Conservation (phyloP, 2,888 invertebrate genomes). For the Tenthredo distinguenda region DNA sequence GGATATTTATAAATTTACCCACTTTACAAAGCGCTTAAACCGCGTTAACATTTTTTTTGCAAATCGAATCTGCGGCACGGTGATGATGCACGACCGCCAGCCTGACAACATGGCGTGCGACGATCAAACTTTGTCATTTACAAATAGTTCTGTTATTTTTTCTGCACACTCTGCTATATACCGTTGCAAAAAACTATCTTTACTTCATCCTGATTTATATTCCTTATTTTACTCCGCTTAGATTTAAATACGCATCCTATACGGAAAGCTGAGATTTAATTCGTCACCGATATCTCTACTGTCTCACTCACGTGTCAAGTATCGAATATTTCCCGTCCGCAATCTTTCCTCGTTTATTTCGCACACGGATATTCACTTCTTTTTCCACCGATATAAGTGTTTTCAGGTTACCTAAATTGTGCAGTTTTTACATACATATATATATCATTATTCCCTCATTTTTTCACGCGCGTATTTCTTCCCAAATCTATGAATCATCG, state of each 20-base stretch:
- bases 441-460: neutral
- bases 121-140: slow-evolving; percentile 64
- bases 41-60: slow-evolving; percentile 13
- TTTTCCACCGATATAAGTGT: neutral
- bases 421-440: neutral
- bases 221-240: neutral
- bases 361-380: neutral
- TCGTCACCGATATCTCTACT: neutral
- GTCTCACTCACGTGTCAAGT: slow-evolving; percentile 35
- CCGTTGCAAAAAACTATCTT: neutral
- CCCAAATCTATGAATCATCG: neutral
- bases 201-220: neutral
- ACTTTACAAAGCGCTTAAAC: neutral
- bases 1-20: neutral
- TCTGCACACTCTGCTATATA: neutral
- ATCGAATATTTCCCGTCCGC: slow-evolving; percentile 1
- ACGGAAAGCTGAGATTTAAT: neutral
- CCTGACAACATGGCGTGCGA: slow-evolving; percentile 82
- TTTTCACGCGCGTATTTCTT: neutral
- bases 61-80: slow-evolving; percentile 32
- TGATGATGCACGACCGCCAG: slow-evolving; percentile 67
- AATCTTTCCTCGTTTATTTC: neutral
- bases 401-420: neutral
- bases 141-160: neutral
- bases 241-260: neutral